These are phyloP conservation scores for Clunio marinus DNA, from an alignment of 2,888 invertebrate species.

Conservation along the genomic window DNA sequence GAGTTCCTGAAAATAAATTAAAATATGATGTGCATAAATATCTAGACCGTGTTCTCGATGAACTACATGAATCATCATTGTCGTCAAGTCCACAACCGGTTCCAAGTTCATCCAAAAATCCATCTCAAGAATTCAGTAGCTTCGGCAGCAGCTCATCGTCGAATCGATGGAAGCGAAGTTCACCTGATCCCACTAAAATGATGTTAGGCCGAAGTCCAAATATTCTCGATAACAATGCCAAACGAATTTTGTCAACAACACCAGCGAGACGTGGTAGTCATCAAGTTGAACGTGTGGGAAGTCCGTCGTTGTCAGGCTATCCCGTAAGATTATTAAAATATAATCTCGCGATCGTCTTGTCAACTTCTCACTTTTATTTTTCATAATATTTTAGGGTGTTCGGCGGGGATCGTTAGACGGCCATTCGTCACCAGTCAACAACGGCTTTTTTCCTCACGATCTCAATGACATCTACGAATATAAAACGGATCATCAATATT, in stretches of 20 bases:
- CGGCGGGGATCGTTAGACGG: slow-evolving; percentile 46
- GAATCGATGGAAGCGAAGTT: slow-evolving; percentile 43
- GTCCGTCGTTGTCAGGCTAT: slow-evolving; percentile 45
- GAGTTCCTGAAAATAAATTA: no score
- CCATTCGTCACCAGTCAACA: slow-evolving; percentile 44
- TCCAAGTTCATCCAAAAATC: slow-evolving; percentile 46
- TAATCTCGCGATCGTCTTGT: no score
- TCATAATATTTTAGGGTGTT: slow-evolving; percentile 44
- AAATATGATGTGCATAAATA: no score
- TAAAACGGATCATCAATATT: slow-evolving; percentile 51
- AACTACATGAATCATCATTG: slow-evolving; percentile 43
- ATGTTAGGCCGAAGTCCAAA: slow-evolving; percentile 44
- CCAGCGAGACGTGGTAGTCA: slow-evolving; percentile 43
- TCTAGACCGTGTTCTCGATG: slow-evolving; percentile 42
- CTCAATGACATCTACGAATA: slow-evolving; percentile 51
- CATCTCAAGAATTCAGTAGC: slow-evolving; percentile 42
- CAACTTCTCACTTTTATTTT: neutral
- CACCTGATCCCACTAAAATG: slow-evolving; percentile 45
- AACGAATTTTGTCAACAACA: slow-evolving; percentile 41
- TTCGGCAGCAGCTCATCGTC: slow-evolving; percentile 46
- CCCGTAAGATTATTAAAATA: slow-evolving; percentile 44
- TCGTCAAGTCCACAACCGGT: slow-evolving; percentile 49
- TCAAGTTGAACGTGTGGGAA: slow-evolving; percentile 47
- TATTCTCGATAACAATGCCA: slow-evolving; percentile 14
- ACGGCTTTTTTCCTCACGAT: slow-evolving; percentile 51